A percentile compares a stretch with the other conserved stretches of the same genome.
Conservation (phyloP, 2,888 invertebrate species). For the Tetragonisca angustula region DNA sequence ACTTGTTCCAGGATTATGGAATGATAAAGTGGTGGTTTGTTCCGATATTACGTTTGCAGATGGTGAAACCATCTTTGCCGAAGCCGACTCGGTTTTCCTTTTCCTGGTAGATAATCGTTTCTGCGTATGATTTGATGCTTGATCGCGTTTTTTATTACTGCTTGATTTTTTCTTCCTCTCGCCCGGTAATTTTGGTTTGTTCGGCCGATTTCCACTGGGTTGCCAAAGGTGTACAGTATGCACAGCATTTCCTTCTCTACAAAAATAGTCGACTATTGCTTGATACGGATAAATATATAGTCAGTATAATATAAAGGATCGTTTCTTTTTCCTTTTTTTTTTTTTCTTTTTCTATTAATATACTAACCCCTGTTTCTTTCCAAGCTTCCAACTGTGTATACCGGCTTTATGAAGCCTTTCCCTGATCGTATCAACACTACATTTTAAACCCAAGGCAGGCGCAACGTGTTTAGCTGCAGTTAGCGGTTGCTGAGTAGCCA, state of each 20-base stretch:
- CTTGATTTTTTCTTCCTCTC: constrained; percentile 75
- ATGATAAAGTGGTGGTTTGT: constrained; percentile 67
- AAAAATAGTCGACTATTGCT: constrained; percentile 13
- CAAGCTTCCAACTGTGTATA: constrained; percentile 83
- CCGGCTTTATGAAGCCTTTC: constrained; percentile 82
- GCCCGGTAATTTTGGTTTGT: constrained; percentile 76
- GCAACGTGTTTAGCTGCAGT: constrained; percentile 83
- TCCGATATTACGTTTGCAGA: constrained; percentile 72
- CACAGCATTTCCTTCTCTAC: constrained; percentile 81
- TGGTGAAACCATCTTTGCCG: constrained; percentile 67
- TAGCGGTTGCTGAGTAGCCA: constrained; percentile 82
- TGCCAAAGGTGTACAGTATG: constrained; percentile 83
- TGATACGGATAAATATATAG: neutral
- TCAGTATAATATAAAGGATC: neutral
- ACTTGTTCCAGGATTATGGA: constrained; percentile 75
- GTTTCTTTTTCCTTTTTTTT: neutral
- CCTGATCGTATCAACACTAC: constrained; percentile 82
- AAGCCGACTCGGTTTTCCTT: constrained; percentile 63
- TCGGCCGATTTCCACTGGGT: constrained; percentile 82
- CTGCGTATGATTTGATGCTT: constrained; percentile 28
- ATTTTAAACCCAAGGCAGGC: constrained; percentile 81
- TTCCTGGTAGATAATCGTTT: constrained; percentile 66
- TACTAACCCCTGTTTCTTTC: constrained; percentile 81
- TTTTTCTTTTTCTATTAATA: neutral
- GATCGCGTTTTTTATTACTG: constrained; percentile 68